phyloP scores from a whole-genome alignment of 2,113 vertebrate genomes.

The Anguilla japonica region DNA sequence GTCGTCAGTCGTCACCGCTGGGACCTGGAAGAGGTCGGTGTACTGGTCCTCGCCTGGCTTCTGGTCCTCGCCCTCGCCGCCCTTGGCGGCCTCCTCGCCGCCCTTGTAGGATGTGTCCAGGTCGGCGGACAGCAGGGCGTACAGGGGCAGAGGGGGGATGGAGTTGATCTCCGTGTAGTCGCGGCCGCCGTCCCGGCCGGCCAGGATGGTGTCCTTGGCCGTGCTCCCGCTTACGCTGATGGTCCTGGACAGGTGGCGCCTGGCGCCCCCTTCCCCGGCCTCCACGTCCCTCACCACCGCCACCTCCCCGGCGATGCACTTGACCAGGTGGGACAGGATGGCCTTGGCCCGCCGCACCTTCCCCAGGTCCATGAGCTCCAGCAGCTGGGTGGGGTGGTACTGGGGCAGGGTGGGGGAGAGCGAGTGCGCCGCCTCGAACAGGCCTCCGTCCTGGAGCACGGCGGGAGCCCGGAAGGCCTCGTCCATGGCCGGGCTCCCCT shows the following conservation, averaged over 20 bases:
- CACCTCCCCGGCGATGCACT: constrained; percentile 96
- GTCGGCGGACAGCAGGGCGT: constrained; percentile 89
- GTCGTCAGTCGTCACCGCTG: constrained; percentile 87
- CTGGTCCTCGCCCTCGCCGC: constrained; percentile 72
- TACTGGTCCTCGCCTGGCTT: constrained; percentile 85
- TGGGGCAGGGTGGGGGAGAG: constrained; percentile 95
- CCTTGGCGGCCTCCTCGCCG: constrained; percentile 79
- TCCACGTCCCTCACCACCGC: constrained; percentile 91
- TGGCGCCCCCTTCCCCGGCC: constrained; percentile 83
- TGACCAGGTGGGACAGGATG: constrained; percentile 94
- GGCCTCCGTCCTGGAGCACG: constrained; percentile 90
- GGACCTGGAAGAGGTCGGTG: constrained; percentile 88
- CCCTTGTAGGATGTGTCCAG: constrained; percentile 84
- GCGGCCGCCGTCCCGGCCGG: constrained; percentile 90
- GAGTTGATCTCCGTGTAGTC: constrained; percentile 98
- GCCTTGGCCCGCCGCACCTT: constrained; percentile 94
- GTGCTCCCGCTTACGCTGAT: constrained; percentile 98
- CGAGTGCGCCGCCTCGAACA: constrained; percentile 95
- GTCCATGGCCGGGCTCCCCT: constrained; percentile 77
- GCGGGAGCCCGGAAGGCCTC: constrained; percentile 87
- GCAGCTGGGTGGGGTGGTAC: constrained; percentile 93
- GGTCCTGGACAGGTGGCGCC: constrained; percentile 92
- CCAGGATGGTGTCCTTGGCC: constrained; percentile 91
- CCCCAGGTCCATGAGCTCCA: constrained; percentile 96
- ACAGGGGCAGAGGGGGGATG: constrained; percentile 89